Base-by-base conservation (phyloP, 2,797 vertebrate genomes). In the Hipposideros larvatus region DNA sequence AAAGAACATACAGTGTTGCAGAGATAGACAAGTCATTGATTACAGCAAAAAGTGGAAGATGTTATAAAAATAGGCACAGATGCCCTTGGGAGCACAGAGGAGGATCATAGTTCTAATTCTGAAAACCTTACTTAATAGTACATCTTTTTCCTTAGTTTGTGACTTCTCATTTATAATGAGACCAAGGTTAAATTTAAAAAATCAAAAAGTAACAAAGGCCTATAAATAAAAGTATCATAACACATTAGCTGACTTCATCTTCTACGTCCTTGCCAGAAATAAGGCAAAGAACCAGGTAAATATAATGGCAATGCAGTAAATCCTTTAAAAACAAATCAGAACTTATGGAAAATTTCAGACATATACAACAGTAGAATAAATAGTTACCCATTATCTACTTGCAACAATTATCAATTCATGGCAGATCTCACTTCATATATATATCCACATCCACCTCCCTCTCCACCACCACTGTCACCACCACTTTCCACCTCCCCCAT, bases 131-230 rank as follows among this genome's bases (percentile, higher is more conserved):
- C 53, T 71, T 22, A 57, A 1, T 22, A 70, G 26, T 55, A 21
- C 7, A 22, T 74, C 48, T 59, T 71, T 68, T 51, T 73, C 31
- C 74, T 80, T 90, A 55, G 78, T 84, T 84, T 66, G 11, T 74
- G 34, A 46, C 68, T 68, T 73, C 22, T n/a, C n/a, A n/a, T n/a
- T n/a, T 19, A 48, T 59, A 24, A 22, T 73, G 61, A 66, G 57
- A 5, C 77, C 68, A 96, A 66, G 34, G 46, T 91, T 88, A 66
- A 70, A 93, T 70, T 57, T 87, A 31, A 51, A 66, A 79, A 85
- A 73, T 53, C 1, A 31, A 59, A 90, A 79, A 77, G 18, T 61
- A 57, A 48, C 78, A 65, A 93, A 87, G 7, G 1, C 51, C 9
- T 61, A 34, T 87, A 92, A 78, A 61, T 73, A 86, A 83, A 87